Evolutionary conservation across 53 echinoderm and acorn worm genomes (phyloP), one percentile per base, ranked within the genome.

Genomic region (Paracentrotus lividus): DNA sequence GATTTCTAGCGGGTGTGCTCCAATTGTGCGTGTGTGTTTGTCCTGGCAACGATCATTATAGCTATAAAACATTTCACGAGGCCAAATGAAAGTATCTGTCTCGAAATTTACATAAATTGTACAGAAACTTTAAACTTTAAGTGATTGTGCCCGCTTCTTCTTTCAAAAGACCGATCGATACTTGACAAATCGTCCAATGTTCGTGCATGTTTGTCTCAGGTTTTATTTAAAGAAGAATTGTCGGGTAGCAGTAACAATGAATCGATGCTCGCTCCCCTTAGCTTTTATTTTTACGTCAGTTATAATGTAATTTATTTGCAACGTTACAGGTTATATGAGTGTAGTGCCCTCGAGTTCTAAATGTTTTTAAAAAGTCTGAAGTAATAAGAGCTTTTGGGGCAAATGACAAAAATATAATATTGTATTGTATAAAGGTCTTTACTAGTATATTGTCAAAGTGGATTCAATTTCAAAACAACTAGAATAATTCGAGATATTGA

Each of bases 91-190:
- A 72, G 72, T 72, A 72, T 72, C 40, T 72, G 40, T 72, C 72
- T 72, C 72, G 20, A 16, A 36, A 72, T 72, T 72, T 72, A 4
- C 72, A 72, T 72, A 72, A 16, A 72, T 72, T 72, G 72, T 72
- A 5, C 6, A 40, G 72, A 72, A 72, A 72, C 72, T 72, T 72
- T 72, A 72, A 72, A 72, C 72, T 40, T 72, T 72, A 72, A 72
- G 72, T 72, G 72, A 72, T 72, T 20, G 72, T 72, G 72, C 36
- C 72, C 40, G 72, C 72, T 72, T 72, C 72, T 32, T 3, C 4
- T 36, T 72, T 72, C 72, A 72, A 72, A 67, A 72, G 29, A 36
- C 8, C 72, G 16, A 40, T 72, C 72, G 72, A 72, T 72, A 72
- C 40, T 72, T 72, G 40, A 72, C 72, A 72, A 36, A 72, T 72